Conservation (phyloP, 2,797 vertebrate genomes). For the Garrulus glandarius region DNA sequence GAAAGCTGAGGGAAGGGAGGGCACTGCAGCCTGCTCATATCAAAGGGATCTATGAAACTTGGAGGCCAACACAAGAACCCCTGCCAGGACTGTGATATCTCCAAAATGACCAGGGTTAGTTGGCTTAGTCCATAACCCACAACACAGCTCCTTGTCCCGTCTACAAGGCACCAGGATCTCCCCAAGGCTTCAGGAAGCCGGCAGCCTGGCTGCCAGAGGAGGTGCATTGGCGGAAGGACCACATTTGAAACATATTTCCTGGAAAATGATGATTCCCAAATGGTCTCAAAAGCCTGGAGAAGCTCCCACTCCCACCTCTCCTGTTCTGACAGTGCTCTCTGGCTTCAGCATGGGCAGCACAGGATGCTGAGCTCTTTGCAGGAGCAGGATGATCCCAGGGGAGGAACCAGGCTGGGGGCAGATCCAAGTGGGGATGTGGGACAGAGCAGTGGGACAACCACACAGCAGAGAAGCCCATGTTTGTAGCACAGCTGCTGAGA, state of each 20-base stretch:
- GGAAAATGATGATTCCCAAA: background rate
- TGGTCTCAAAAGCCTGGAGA: background rate
- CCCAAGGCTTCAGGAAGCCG: accelerated
- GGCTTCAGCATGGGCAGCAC: background rate
- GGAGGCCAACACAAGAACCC: background rate
- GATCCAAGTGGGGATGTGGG: accelerated
- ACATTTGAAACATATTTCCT: background rate
- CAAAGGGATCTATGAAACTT: background rate
- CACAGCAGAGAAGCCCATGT: background rate
- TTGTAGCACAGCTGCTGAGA: slow-evolving; percentile 17
- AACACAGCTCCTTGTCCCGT: background rate
- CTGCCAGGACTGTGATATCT: background rate
- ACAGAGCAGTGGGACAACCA: background rate
- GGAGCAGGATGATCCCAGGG: background rate
- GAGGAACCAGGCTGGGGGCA: background rate
- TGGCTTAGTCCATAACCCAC: background rate
- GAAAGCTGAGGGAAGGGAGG: background rate
- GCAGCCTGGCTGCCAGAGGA: background rate
- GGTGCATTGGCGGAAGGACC: accelerated
- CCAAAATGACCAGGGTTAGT: background rate
- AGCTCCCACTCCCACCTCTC: background rate
- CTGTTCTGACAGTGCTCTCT: accelerated
- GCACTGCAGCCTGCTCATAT: background rate
- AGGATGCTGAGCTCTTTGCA: background rate
- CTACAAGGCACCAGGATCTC: background rate